These are phyloP conservation scores for Coenonympha glycerion DNA, from an alignment of 2,888 invertebrate species.

Conservation along the genomic window DNA sequence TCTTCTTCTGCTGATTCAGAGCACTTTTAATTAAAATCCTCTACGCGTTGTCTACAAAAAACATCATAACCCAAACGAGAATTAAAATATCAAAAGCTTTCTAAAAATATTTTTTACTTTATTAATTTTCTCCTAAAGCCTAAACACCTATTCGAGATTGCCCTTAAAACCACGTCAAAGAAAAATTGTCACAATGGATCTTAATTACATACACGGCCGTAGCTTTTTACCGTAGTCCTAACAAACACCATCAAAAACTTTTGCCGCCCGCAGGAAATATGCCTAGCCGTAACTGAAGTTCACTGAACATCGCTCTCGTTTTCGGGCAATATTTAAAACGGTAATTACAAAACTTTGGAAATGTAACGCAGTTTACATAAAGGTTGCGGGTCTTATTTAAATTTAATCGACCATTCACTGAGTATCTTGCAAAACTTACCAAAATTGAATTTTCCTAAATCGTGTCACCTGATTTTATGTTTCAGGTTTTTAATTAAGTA, in stretches of 20 bases:
- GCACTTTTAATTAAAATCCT: background rate
- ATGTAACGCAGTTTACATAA: constrained; percentile 20
- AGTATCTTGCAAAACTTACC: constrained; percentile 16
- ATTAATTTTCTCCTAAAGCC: background rate
- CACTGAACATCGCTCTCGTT: constrained; percentile 25
- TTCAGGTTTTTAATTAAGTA: constrained; percentile 1
- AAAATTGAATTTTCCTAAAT: constrained; percentile 20
- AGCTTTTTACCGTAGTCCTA: constrained; percentile 45
- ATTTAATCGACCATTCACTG: constrained; percentile 20
- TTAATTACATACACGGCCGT: constrained; percentile 57
- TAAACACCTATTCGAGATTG: constrained; percentile 38
- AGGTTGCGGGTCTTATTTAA: constrained; percentile 19
- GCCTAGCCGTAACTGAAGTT: constrained; percentile 35
- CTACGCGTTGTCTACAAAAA: background rate
- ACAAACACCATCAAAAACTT: constrained; percentile 51
- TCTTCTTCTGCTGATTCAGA: background rate
- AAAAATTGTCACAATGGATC: constrained; percentile 55
- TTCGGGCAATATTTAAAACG: constrained; percentile 36
- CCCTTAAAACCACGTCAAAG: constrained; percentile 57
- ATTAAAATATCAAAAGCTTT: background rate
- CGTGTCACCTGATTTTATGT: constrained; percentile 8
- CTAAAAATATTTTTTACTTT: background rate
- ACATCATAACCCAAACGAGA: background rate
- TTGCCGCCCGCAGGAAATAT: constrained; percentile 38
- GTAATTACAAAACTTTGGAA: constrained; percentile 25